These are phyloP conservation scores for Dreissena polymorpha DNA, from an alignment of 1,140 invertebrate species.

Conservation along the genomic window DNA sequence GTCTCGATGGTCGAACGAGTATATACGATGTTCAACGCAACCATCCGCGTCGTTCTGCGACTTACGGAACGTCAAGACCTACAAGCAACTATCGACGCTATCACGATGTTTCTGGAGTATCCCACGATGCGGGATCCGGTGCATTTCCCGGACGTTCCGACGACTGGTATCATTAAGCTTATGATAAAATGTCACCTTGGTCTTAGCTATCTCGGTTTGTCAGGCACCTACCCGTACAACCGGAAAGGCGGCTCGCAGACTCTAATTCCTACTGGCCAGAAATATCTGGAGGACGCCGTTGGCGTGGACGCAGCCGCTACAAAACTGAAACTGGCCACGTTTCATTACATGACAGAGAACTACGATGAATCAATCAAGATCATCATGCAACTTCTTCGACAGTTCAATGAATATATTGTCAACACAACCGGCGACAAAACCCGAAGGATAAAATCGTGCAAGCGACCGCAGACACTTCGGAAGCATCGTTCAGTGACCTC, in stretches of 20 bases:
- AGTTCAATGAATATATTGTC: constrained; percentile 52
- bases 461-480: constrained; percentile 17
- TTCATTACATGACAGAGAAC: constrained; percentile 48
- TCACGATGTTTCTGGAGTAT: constrained; percentile 50
- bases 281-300: constrained; percentile 35
- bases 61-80: constrained; percentile 46
- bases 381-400: constrained; percentile 46
- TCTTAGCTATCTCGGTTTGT: constrained; percentile 32
- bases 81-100: constrained; percentile 35
- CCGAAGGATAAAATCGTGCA: constrained; percentile 43
- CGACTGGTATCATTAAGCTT: constrained; percentile 28
- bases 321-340: constrained; percentile 47
- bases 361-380: constrained; percentile 53
- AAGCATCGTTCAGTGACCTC: constrained; percentile 51
- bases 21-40: constrained; percentile 44
- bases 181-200: constrained; percentile 44
- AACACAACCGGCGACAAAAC: constrained; percentile 53
- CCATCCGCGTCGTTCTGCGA: constrained; percentile 27
- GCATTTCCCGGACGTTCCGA: constrained; percentile 45
- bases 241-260: constrained; percentile 31
- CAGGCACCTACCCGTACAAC: constrained; percentile 44
- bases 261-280: constrained; percentile 30
- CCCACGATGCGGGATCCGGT: constrained; percentile 47
- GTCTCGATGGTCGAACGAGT: constrained; percentile 49
- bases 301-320: constrained; percentile 36